Evolutionary conservation across 2,113 vertebrate genomes (phyloP).

Genomic region (Cryptoleucopteryx plumbea): DNA sequence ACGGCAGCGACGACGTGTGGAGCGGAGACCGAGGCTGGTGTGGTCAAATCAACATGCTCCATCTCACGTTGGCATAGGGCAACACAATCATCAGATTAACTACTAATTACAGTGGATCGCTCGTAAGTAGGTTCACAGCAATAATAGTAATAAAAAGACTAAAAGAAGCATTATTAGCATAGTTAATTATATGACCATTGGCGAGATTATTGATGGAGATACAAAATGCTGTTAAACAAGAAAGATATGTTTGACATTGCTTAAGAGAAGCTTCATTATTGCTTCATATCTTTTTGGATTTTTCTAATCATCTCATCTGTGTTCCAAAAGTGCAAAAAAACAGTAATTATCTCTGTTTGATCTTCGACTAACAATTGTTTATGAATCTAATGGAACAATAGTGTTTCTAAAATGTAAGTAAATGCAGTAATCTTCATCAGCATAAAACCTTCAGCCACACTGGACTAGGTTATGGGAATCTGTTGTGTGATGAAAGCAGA

Average conservation of each 20-base stretch:
- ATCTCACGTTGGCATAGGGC: constrained; percentile 50
- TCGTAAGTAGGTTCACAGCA: constrained; percentile 28
- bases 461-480: constrained; percentile 39
- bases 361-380: constrained; percentile 58
- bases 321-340: constrained; percentile 45
- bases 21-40: not conserved
- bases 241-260: constrained; percentile 51
- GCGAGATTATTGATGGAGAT: constrained; percentile 29
- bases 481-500: constrained; percentile 26
- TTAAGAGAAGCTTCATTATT: constrained; percentile 6
- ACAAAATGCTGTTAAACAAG: constrained; percentile 61
- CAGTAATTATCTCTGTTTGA: constrained; percentile 41
- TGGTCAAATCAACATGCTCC: constrained; percentile 39
- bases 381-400: constrained; percentile 13
- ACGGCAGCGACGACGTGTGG: not conserved
- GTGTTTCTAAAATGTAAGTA: constrained; percentile 7
- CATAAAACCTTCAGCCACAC: constrained; percentile 17
- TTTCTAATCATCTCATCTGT: constrained; percentile 52
- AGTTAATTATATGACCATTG: constrained; percentile 52
- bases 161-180: constrained; percentile 47
- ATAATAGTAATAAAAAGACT: constrained; percentile 52
- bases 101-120: constrained; percentile 46
- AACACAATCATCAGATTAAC: constrained; percentile 52
- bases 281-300: constrained; percentile 39
- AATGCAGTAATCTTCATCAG: not conserved